phyloP scores from a whole-genome alignment of 1,140 invertebrate species.

The Coenobita brevimanus region DNA sequence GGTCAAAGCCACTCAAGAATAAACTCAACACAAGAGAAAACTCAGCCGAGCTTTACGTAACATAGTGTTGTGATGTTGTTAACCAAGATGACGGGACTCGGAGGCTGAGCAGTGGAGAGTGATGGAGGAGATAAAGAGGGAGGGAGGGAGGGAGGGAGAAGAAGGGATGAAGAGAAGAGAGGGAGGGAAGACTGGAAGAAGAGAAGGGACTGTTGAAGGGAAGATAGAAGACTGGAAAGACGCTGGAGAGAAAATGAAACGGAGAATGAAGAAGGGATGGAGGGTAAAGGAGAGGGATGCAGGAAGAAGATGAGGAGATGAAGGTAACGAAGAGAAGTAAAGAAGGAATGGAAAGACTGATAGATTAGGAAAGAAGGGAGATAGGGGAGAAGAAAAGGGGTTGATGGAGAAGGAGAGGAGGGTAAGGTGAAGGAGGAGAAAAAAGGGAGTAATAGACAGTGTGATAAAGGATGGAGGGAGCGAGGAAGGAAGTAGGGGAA shows the following conservation, averaged over 20 bases:
- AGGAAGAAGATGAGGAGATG: not conserved
- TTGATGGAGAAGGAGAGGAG: not conserved
- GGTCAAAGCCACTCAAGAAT: too few species aligned
- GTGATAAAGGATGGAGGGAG: not conserved
- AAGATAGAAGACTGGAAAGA: not conserved
- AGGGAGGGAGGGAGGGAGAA: not conserved
- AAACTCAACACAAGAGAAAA: too few species aligned
- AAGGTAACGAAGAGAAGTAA: not conserved
- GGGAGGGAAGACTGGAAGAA: not conserved
- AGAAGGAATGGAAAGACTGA: not conserved
- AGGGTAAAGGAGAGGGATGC: not conserved
- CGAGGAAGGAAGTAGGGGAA: conserved; percentile 6
- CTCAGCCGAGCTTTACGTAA: too few species aligned
- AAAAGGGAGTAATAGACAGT: not conserved
- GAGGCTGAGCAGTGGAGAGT: too few species aligned
- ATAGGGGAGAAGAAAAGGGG: not conserved
- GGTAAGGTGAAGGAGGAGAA: not conserved
- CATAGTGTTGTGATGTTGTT: too few species aligned
- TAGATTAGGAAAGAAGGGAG: not conserved
- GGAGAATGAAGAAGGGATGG: not conserved
- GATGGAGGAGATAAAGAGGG: too few species aligned
- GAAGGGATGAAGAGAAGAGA: too few species aligned
- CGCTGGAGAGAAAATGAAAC: not conserved
- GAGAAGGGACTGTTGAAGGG: not conserved
- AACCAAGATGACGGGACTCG: too few species aligned